A percentile compares a stretch with the other conserved stretches of the same genome.
Evolutionary conservation across 1,140 invertebrate genomes (phyloP).

Genomic region (Oncopeltus fasciatus): DNA sequence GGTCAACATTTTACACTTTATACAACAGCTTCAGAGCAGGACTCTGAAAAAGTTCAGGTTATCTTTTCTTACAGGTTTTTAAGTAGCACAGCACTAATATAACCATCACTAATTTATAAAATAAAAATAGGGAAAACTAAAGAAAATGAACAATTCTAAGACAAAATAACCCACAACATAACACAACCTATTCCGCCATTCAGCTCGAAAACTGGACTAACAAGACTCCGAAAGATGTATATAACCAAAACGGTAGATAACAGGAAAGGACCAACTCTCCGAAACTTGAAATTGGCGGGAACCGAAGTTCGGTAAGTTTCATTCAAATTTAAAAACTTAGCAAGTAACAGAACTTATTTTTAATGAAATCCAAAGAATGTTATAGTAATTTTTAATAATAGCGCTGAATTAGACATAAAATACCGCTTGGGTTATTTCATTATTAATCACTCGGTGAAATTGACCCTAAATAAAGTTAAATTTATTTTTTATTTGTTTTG

Average conservation of each 20-base stretch:
- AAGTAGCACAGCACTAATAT: background rate
- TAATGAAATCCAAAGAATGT: background rate
- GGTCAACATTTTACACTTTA: background rate
- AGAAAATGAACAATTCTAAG: background rate
- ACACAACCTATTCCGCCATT: conserved; percentile 3
- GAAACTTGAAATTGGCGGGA: background rate
- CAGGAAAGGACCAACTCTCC: background rate
- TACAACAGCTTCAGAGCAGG: background rate
- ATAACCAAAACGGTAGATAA: background rate
- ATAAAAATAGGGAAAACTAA: background rate
- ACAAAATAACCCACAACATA: background rate
- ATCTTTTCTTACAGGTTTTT: background rate
- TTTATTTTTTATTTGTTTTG: no score
- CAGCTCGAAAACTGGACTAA: background rate
- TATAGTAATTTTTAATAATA: background rate
- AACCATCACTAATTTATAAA: background rate
- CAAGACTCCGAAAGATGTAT: background rate
- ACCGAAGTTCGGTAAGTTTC: no score
- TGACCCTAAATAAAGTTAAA: background rate
- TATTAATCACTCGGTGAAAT: background rate
- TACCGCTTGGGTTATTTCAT: background rate
- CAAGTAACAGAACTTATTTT: background rate
- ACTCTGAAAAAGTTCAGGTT: background rate
- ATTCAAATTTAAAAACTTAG: no score
- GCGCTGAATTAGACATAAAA: background rate